Percentiles rank a stretch among this genome's conserved stretches.
Conservation (phyloP, 2,888 invertebrate species). For the Stenolophus ochropezus region DNA sequence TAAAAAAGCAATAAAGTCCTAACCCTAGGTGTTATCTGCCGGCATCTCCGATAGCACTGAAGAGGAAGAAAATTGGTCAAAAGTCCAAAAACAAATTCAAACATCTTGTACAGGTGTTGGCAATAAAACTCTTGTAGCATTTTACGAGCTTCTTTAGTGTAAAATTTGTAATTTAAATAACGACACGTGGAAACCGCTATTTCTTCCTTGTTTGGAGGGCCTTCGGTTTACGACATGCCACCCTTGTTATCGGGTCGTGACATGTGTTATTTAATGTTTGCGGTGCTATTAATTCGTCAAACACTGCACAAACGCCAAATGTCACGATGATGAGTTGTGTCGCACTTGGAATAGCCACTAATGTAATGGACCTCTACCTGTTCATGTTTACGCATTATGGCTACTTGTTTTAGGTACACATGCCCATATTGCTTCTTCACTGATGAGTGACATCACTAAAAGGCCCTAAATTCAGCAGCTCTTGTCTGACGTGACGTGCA, state of each 20-base stretch:
- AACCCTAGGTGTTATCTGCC: not conserved
- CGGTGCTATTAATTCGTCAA: slow-evolving; percentile 59
- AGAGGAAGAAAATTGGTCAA: slow-evolving; percentile 13
- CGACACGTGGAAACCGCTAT: not conserved
- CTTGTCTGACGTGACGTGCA: not conserved
- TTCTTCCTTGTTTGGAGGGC: slow-evolving; percentile 3
- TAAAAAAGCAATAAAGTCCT: slow-evolving; percentile 14
- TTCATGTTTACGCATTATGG: not conserved
- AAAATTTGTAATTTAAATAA: slow-evolving; percentile 42
- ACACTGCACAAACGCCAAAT: slow-evolving; percentile 53
- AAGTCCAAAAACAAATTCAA: slow-evolving; percentile 32
- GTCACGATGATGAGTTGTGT: slow-evolving; percentile 19
- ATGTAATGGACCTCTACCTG: not conserved
- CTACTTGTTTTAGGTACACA: slow-evolving; percentile 35
- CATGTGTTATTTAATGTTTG: slow-evolving; percentile 56
- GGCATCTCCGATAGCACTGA: not conserved
- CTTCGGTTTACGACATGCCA: slow-evolving; percentile 12
- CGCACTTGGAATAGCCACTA: not conserved
- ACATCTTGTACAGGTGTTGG: slow-evolving; percentile 11
- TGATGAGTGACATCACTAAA: not conserved
- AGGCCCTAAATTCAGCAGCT: not conserved
- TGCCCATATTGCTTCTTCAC: slow-evolving; percentile 35
- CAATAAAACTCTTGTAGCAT: not conserved
- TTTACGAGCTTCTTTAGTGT: slow-evolving; percentile 36
- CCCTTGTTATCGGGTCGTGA: slow-evolving; percentile 46